phyloP scores from a whole-genome alignment of 2,888 invertebrate species.

The Chaitophorus viminalis region DNA sequence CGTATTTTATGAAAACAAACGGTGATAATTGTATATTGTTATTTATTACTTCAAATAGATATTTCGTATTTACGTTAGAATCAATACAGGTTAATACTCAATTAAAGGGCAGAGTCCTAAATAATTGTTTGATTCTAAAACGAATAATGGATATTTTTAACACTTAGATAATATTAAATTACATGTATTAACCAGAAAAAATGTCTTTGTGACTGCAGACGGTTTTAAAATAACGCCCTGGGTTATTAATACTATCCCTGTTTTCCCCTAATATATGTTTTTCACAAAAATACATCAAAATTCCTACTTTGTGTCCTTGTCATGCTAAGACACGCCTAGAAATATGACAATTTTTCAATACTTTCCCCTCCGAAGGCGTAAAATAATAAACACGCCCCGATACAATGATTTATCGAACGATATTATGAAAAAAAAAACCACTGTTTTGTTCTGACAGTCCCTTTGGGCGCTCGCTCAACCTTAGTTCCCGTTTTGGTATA shows the following conservation, averaged over 20 bases:
- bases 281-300: conserved; percentile 41
- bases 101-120: too few species aligned
- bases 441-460: not conserved
- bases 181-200: not conserved
- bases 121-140: not conserved
- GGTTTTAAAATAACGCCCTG: not conserved
- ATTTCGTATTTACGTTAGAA: not conserved
- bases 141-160: not conserved
- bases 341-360: conserved; percentile 48
- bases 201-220: not conserved
- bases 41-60: not conserved
- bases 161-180: not conserved
- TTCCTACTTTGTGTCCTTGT: conserved; percentile 4
- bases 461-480: conserved; percentile 13
- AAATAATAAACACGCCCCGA: conserved; percentile 39
- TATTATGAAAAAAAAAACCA: not conserved
- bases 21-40: not conserved
- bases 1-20: not conserved
- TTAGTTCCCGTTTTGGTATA: conserved; percentile 9
- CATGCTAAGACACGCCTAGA: conserved; percentile 48
- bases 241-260: not conserved
- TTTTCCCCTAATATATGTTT: conserved; percentile 29
- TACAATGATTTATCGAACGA: conserved; percentile 33
- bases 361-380: conserved; percentile 20
- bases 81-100: too few species aligned